Percentiles rank a stretch among this genome's conserved stretches.
phyloP scores from a whole-genome alignment of 2,113 vertebrate species.

The Nibea coibor region DNA sequence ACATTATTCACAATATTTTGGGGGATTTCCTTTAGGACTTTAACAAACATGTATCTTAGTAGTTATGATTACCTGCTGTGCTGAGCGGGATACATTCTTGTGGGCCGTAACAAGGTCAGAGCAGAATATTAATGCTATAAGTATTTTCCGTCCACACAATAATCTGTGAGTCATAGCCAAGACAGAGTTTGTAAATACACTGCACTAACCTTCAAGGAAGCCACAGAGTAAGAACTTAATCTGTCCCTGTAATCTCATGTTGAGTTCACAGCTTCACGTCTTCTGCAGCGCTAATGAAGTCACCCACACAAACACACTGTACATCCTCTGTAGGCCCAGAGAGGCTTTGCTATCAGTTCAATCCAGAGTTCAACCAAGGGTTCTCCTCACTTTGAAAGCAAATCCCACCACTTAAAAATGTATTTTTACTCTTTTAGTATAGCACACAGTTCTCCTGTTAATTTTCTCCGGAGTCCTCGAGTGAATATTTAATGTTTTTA shows the following conservation, averaged over 20 bases:
- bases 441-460: background rate
- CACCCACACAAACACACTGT: background rate
- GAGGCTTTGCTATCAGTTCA: background rate
- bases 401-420: constrained; percentile 20
- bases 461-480: background rate
- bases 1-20: too few species aligned
- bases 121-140: too few species aligned
- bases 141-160: background rate
- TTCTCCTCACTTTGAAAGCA: background rate
- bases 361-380: background rate
- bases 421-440: constrained; percentile 9
- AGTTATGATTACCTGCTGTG: background rate
- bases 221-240: too few species aligned
- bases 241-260: background rate
- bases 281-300: background rate
- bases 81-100: background rate
- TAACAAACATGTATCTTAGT: background rate
- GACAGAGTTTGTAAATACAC: background rate
- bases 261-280: background rate
- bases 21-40: too few species aligned
- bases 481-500: constrained; percentile 53
- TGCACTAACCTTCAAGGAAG: background rate
- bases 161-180: background rate
- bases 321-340: background rate
- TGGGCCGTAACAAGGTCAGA: background rate